A percentile compares a stretch with the other conserved stretches of the same genome.
These are phyloP conservation scores for Pseudomugil gertrudae DNA, from an alignment of 2,797 vertebrate genomes.

Conservation along the genomic window DNA sequence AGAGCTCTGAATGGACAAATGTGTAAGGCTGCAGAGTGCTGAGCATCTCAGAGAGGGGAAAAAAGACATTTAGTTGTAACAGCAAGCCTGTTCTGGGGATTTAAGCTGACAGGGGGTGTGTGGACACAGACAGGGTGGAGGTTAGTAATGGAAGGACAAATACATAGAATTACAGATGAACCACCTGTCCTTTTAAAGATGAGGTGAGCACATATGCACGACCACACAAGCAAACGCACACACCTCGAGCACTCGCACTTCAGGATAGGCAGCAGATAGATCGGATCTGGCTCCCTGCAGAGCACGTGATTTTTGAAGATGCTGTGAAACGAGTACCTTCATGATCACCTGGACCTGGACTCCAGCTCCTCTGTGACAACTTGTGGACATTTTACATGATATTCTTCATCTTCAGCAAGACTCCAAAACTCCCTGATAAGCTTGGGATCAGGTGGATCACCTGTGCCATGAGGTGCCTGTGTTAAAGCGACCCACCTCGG, in stretches of 20 bases:
- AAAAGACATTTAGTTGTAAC: constrained; percentile 66
- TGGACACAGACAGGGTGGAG: constrained; percentile 22
- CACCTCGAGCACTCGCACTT: constrained; percentile 20
- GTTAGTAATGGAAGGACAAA: constrained; percentile 46
- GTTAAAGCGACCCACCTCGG: constrained; percentile 57
- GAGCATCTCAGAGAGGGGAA: constrained; percentile 56
- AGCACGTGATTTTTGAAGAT: constrained; percentile 37
- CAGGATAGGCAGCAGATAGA: constrained; percentile 19
- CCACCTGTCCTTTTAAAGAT: constrained; percentile 49
- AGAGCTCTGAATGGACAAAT: constrained; percentile 60
- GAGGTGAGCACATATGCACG: constrained; percentile 38
- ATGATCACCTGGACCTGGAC: constrained; percentile 39
- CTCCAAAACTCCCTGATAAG: constrained; percentile 21
- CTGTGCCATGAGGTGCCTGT: constrained; percentile 58
- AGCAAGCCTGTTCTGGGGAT: constrained; percentile 47
- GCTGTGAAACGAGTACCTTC: constrained; percentile 17
- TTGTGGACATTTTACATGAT: constrained; percentile 32
- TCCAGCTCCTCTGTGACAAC: constrained; percentile 27
- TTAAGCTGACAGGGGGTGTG: constrained; percentile 37
- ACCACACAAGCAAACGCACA: constrained; percentile 27
- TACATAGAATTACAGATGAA: constrained; percentile 50
- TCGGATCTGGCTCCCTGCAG: constrained; percentile 2
- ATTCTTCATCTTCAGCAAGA: constrained; percentile 2
- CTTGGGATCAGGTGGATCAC: constrained; percentile 50
- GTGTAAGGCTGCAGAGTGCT: constrained; percentile 48